phyloP scores from a whole-genome alignment of 2,888 invertebrate genomes.

The Torymus aiolomorphi region DNA sequence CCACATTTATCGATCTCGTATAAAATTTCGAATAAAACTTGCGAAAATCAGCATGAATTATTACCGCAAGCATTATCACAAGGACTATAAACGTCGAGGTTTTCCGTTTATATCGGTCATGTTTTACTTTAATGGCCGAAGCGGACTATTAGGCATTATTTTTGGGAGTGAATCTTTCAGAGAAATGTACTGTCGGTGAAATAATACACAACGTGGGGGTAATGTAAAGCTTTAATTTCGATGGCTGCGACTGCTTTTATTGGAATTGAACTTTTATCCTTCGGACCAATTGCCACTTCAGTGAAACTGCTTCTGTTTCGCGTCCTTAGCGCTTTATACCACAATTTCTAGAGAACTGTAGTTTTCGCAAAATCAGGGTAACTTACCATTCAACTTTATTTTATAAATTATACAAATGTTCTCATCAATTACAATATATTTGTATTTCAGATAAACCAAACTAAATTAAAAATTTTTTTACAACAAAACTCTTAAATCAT shows the following conservation, averaged over 20 bases:
- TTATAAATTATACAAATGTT: too few species aligned
- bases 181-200: neutral
- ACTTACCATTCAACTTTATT: too few species aligned
- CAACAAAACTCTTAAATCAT: too few species aligned
- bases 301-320: too few species aligned
- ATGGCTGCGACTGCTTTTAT: neutral
- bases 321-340: too few species aligned
- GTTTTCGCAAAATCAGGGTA: too few species aligned
- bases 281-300: neutral
- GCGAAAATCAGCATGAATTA: neutral
- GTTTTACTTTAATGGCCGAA: constrained; percentile 30
- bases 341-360: too few species aligned
- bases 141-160: constrained; percentile 21
- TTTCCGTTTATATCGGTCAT: constrained; percentile 25
- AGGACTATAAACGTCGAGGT: constrained; percentile 33
- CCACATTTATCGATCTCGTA: too few species aligned
- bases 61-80: neutral
- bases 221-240: constrained; percentile 12
- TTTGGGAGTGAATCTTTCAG: constrained; percentile 21
- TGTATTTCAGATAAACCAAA: too few species aligned
- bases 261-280: neutral
- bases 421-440: too few species aligned
- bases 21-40: too few species aligned
- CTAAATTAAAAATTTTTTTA: too few species aligned
- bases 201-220: neutral